Percentiles rank a stretch among this genome's conserved stretches.
These are phyloP conservation scores for Balaeniceps rex DNA, from an alignment of 2,113 vertebrate genomes.

Conservation along the genomic window DNA sequence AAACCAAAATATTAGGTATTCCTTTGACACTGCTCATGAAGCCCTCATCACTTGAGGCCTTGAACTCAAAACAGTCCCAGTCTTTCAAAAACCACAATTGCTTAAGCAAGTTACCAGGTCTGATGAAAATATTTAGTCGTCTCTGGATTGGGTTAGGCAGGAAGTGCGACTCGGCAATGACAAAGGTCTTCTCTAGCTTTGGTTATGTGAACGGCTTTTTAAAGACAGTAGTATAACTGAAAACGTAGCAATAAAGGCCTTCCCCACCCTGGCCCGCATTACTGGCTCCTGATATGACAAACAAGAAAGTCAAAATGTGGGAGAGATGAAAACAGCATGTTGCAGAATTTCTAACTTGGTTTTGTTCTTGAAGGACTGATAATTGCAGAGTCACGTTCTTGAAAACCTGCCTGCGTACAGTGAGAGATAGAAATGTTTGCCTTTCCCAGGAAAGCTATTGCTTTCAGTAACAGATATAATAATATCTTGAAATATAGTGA, in stretches of 20 bases:
- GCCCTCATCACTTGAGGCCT: not conserved
- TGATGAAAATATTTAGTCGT: not conserved
- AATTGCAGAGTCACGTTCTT: not conserved
- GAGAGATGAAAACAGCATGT: not conserved
- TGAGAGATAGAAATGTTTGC: conserved; percentile 30
- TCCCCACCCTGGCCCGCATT: not conserved
- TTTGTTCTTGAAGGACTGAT: not conserved
- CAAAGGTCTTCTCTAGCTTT: not conserved
- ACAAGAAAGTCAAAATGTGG: not conserved
- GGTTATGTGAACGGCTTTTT: not conserved
- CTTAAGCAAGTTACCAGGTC: not conserved
- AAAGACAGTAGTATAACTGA: not conserved
- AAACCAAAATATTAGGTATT: not conserved
- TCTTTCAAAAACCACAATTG: not conserved
- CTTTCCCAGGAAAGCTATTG: conserved; percentile 11
- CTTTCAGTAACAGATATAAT: not conserved
- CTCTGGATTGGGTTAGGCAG: not conserved
- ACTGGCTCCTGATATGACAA: not conserved
- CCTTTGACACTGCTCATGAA: not conserved
- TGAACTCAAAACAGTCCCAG: not conserved
- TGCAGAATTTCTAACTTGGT: not conserved
- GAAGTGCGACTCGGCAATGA: not conserved
- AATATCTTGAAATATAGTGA: not conserved
- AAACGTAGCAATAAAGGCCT: not conserved
- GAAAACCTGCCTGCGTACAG: not conserved